Evolutionary conservation across 2,888 invertebrate species (phyloP).

Genomic region (Caenorhabditis sp.): DNA sequence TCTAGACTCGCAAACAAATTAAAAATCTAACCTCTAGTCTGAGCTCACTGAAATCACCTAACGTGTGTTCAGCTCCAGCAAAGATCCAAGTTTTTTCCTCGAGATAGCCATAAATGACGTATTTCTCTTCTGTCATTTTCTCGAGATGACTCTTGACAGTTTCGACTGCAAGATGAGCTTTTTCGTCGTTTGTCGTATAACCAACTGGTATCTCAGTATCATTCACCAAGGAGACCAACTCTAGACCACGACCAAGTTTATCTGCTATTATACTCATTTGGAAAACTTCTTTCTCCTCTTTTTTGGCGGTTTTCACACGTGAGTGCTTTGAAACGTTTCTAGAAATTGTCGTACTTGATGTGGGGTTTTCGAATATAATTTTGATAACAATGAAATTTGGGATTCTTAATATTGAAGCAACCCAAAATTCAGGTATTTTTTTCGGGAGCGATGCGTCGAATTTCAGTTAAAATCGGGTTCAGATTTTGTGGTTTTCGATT

Average conservation of each 20-base stretch:
- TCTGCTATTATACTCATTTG: background rate
- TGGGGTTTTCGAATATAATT: too few species aligned
- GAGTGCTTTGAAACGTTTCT: background rate
- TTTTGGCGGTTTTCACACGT: background rate
- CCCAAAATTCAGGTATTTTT: too few species aligned
- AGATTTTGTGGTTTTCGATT: too few species aligned
- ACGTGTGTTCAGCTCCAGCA: background rate
- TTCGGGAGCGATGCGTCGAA: too few species aligned
- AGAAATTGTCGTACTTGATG: too few species aligned
- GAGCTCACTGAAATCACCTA: conserved; percentile 5
- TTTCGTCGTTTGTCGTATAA: background rate
- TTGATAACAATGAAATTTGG: too few species aligned
- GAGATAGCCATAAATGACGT: background rate
- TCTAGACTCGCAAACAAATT: too few species aligned
- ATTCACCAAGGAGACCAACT: conserved; percentile 4
- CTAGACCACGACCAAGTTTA: background rate
- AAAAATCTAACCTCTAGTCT: background rate
- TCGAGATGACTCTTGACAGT: background rate
- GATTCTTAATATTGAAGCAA: too few species aligned
- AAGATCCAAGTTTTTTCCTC: conserved; percentile 6
- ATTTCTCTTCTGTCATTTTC: conserved; percentile 11
- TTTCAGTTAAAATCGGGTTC: too few species aligned
- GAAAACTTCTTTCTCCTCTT: conserved; percentile 2
- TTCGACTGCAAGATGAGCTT: conserved; percentile 3
- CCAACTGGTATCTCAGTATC: conserved; percentile 4